Conservation (phyloP, 2,797 vertebrate species). For the Danio aesculapii region DNA sequence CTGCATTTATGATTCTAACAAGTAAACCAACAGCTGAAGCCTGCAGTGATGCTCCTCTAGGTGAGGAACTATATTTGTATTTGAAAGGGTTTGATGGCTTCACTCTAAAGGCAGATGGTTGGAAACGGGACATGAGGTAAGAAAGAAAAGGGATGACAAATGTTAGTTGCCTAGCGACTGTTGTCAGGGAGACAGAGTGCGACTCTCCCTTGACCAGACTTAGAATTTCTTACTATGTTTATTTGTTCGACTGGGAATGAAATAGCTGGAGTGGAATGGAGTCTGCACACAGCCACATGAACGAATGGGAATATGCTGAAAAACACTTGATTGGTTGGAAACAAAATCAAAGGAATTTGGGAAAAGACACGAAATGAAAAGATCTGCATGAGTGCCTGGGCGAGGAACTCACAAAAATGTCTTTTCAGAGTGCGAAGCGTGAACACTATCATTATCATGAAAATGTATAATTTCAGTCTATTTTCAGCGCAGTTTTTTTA, state of each 20-base stretch:
- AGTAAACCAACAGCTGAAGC: background rate
- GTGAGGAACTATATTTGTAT: conserved; percentile 59
- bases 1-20: background rate
- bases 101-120: conserved; percentile 68
- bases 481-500: background rate
- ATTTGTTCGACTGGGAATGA: conserved; percentile 56
- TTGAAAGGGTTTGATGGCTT: conserved; percentile 65
- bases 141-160: conserved; percentile 76
- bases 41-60: conserved; percentile 33
- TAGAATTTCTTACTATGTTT: conserved; percentile 72
- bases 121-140: conserved; percentile 63
- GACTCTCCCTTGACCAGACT: conserved; percentile 76
- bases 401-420: conserved; percentile 1
- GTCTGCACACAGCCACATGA: conserved; percentile 36
- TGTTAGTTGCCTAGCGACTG: conserved; percentile 84
- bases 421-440: background rate
- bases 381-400: background rate
- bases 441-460: conserved; percentile 10
- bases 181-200: conserved; percentile 83
- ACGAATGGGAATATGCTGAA: conserved; percentile 7
- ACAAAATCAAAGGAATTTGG: background rate
- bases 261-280: conserved; percentile 37
- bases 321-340: background rate
- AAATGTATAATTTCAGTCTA: conserved; percentile 9
- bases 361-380: background rate